These are phyloP conservation scores for Gryllus bimaculatus DNA, from an alignment of 1,140 invertebrate genomes.

Conservation along the genomic window DNA sequence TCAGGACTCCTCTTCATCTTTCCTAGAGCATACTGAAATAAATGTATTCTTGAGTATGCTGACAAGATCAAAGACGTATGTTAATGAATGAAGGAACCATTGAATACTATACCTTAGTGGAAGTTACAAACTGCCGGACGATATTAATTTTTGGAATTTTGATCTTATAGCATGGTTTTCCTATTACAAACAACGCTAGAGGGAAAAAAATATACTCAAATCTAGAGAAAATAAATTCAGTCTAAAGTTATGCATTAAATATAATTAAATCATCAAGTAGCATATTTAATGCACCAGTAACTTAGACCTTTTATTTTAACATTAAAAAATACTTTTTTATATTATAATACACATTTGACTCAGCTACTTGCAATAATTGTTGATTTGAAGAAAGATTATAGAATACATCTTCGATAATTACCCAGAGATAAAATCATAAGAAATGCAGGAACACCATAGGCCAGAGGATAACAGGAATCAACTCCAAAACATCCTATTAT, in stretches of 20 bases:
- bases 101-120: constrained; percentile 47
- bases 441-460: constrained; percentile 64
- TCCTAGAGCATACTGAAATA: constrained; percentile 18
- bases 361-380: too few relatives aligned
- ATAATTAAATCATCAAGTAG: too few relatives aligned
- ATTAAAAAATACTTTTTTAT: too few relatives aligned
- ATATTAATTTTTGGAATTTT: constrained; percentile 58
- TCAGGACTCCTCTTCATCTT: constrained; percentile 22
- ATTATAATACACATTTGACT: too few relatives aligned
- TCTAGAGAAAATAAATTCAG: too few relatives aligned
- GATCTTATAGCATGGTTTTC: constrained; percentile 56
- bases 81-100: not conserved
- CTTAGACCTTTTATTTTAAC: too few relatives aligned
- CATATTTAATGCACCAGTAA: too few relatives aligned
- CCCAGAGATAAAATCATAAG: constrained; percentile 54
- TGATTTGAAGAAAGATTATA: too few relatives aligned
- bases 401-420: constrained; percentile 29
- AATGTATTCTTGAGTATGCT: not conserved
- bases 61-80: too few relatives aligned
- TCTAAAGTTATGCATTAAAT: too few relatives aligned
- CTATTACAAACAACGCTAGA: constrained; percentile 58
- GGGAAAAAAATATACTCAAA: not conserved
- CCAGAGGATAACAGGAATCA: constrained; percentile 64
- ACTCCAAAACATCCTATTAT: constrained; percentile 60
- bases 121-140: constrained; percentile 51